phyloP scores from a whole-genome alignment of 1,140 invertebrate species.

The Nasonia longicornis region DNA sequence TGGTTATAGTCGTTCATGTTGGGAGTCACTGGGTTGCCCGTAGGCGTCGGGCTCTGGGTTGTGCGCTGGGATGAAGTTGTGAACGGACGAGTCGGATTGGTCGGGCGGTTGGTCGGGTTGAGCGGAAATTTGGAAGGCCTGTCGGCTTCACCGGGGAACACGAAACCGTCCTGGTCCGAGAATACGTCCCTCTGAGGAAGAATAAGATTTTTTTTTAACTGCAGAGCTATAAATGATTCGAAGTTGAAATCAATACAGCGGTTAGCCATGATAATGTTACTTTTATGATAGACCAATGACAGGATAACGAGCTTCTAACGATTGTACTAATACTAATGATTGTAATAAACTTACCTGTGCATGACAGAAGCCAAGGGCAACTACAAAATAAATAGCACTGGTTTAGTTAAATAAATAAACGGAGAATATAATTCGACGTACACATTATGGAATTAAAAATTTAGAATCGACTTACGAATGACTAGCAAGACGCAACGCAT shows the following conservation, averaged over 20 bases:
- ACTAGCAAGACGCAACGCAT: slow-evolving; percentile 15
- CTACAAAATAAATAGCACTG: slow-evolving; percentile 28
- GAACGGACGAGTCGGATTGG: not conserved
- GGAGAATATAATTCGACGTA: no score
- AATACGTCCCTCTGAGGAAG: not conserved
- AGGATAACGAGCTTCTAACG: no score
- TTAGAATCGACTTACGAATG: slow-evolving; percentile 29
- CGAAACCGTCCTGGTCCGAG: slow-evolving; percentile 34
- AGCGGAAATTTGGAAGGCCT: slow-evolving; percentile 16
- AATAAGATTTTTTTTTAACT: not conserved
- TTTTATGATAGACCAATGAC: no score
- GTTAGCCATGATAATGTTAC: no score
- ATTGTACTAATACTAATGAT: not conserved
- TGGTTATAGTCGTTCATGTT: not conserved
- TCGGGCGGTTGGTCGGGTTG: not conserved
- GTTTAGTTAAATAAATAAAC: not conserved
- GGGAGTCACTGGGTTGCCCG: not conserved
- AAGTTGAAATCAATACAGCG: no score
- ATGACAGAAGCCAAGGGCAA: not conserved
- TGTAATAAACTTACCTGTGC: slow-evolving; percentile 28
- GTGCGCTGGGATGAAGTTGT: not conserved
- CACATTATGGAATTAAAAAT: no score
- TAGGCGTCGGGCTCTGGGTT: no score
- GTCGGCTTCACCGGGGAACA: slow-evolving; percentile 19
- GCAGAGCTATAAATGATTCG: not conserved